phyloP scores from a whole-genome alignment of 2,888 invertebrate species.

The Spatulosminthurus flaviceps region DNA sequence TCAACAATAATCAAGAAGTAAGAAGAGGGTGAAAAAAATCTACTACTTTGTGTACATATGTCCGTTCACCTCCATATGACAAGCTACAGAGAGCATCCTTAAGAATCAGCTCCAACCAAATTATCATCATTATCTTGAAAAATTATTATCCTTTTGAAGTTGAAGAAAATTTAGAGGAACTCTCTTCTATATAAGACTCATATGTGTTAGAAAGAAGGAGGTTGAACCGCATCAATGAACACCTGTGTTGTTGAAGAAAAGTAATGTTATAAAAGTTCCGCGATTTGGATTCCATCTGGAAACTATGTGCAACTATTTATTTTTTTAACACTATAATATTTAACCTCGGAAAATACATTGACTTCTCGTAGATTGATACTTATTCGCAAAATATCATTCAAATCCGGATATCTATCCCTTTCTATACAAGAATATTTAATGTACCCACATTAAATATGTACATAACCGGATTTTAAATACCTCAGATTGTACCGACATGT shows the following conservation, averaged over 20 bases:
- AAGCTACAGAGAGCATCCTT: neutral
- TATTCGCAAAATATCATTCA: neutral
- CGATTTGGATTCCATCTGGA: constrained; percentile 4
- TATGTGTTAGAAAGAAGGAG: too few relatives aligned
- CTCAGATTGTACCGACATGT: too few relatives aligned
- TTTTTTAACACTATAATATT: neutral
- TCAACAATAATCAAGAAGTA: too few relatives aligned
- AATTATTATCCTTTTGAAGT: neutral
- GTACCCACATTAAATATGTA: too few relatives aligned
- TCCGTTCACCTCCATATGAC: neutral
- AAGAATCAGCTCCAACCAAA: neutral
- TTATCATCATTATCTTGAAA: neutral
- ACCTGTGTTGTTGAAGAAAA: constrained; percentile 20
- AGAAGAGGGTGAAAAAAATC: too few relatives aligned
- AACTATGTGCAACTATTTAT: constrained; percentile 16
- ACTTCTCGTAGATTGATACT: neutral
- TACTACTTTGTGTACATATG: too few relatives aligned
- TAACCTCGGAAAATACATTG: constrained; percentile 16
- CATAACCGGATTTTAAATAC: too few relatives aligned
- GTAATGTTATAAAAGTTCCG: constrained; percentile 18
- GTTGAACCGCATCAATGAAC: constrained; percentile 25
- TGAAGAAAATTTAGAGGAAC: neutral
- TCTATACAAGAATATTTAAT: too few relatives aligned
- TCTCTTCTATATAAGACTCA: neutral
- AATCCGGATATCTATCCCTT: too few relatives aligned